phyloP scores from a whole-genome alignment of 2,797 vertebrate species.

The Scolopax rusticola region DNA sequence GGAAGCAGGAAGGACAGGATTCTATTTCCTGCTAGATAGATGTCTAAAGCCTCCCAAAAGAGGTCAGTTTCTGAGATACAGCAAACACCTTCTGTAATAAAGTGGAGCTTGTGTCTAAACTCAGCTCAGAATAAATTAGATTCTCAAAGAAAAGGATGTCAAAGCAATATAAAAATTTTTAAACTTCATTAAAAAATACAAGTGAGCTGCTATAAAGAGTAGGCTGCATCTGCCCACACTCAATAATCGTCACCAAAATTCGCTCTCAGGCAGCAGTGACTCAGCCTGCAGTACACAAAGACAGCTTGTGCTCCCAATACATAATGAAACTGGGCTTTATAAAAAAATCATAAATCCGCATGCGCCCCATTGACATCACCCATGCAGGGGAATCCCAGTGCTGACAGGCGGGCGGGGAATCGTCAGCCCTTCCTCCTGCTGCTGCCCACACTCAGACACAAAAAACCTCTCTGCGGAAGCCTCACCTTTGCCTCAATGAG shows the following conservation, averaged over 20 bases:
- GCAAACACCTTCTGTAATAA: neutral
- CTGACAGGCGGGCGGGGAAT: neutral
- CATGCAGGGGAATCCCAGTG: slow-evolving; percentile 20
- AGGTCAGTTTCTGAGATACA: neutral
- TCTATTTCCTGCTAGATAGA: neutral
- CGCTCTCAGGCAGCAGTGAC: slow-evolving; percentile 52
- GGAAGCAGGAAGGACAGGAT: neutral
- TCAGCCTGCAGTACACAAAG: slow-evolving; percentile 46
- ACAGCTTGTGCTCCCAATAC: neutral
- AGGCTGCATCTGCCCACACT: slow-evolving; percentile 53
- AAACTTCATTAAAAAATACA: slow-evolving; percentile 29
- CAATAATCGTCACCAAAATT: slow-evolving; percentile 21
- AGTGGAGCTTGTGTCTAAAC: neutral
- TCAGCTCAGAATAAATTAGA: neutral
- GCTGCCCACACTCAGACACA: neutral
- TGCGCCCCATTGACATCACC: neutral
- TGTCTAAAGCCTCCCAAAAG: neutral
- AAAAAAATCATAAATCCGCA: neutral
- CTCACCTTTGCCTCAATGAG: neutral
- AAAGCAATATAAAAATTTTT: neutral
- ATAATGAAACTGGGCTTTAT: neutral
- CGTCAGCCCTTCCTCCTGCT: neutral
- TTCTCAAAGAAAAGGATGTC: slow-evolving; percentile 19
- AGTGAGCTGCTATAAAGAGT: neutral
- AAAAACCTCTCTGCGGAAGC: neutral